Evolutionary conservation across 2,113 vertebrate genomes (phyloP), one percentile per base, ranked within the genome.

Genomic region (Lates calcarifer): DNA sequence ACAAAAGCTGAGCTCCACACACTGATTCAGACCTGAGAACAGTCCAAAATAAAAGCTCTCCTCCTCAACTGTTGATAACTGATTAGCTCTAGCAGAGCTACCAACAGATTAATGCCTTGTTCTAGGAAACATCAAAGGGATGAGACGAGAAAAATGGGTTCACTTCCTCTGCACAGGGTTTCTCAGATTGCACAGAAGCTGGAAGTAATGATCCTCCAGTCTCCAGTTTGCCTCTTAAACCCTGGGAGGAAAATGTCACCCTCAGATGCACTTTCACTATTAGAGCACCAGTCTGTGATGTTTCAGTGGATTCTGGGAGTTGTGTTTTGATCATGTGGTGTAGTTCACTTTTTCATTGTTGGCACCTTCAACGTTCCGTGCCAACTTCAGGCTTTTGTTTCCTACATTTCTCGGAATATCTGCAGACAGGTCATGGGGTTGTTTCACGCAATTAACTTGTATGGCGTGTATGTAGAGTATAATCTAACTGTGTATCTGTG

Each of bases 41-140:
- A 1, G 41, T 43, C n/a, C 28, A 72, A 66, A 83, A 85, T 76
- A 60, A 80, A 77, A 76, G 26, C 47, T 49, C 35, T 83, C 41
- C 49, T 72, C 60, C 51, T 67, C 3, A 4, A 22, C 37, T 79
- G 69, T 10, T 79, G 76, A 74, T 63, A 71, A 79, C 45, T 61
- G 77, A 79, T 86, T 51, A 56, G 33, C 29, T 71, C 43, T 22
- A 22, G 53, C 49, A 71, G 37, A 67, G 63, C 51, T 70, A 76
- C n/a, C n/a, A 20, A 81, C 18, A 65, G 55, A 84, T 81, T 67
- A 79, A 86, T 47, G 58, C 47, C 26, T 76, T 80, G 51, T 84
- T 78, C 56, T 35, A 15, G 45, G 63, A 86, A 63, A 82, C 82
- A 86, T 86, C 69, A 88, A 90, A 87, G 74, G 7, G 62, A 4